Base-by-base conservation (phyloP, 2,113 vertebrate genomes). In the Phrynosoma platyrhinos region DNA sequence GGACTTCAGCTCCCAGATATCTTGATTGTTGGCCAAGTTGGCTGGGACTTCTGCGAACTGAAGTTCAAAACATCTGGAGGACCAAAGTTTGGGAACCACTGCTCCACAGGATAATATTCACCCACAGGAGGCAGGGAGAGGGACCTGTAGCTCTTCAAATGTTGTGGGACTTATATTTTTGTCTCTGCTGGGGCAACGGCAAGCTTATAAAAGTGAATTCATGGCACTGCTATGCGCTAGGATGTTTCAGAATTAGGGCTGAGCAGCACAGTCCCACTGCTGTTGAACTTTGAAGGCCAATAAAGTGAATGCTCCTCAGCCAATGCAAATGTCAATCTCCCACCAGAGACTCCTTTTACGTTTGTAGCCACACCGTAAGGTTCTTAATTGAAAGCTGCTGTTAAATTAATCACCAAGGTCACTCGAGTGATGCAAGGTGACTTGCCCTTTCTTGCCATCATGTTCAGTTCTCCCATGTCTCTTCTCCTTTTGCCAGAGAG, bases 401-500 rank as follows among this genome's bases (percentile, higher is more conserved):
- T 79, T 82, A 87, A 90, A 0, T 81, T 76, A 86, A 90, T 88
- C 87, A 77, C 42, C 2, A 0, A 79, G 52, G 42, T 80, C 66
- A 90, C 87, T 94, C 87, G 85, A 68, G 78, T 30, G 42, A 30
- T 0, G 0, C 0, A 0, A 79, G 85, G 84, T n/a, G 68, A 76
- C 18, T 52, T 62, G 0, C 75, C 16, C 0, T 0, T 30, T 16
- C 40, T 84, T 5, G 21, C 42, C 27, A 64, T 81, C 58, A 40
- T 30, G 52, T 76, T 83, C 23, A n/a, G 40, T 23, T 25, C 32
- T 83, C 62, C 47, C 21, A 64, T 9, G 47, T n/a, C 42, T 58
- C 36, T 4, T 40, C 64, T 53, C 16, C 66, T 1, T 20, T 68
- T 7, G 25, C 81, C 74, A 25, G 53, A 4, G 0, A 71, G 82